phyloP scores from a whole-genome alignment of 2,888 invertebrate genomes.

The Drosophila nr. perissopoda region DNA sequence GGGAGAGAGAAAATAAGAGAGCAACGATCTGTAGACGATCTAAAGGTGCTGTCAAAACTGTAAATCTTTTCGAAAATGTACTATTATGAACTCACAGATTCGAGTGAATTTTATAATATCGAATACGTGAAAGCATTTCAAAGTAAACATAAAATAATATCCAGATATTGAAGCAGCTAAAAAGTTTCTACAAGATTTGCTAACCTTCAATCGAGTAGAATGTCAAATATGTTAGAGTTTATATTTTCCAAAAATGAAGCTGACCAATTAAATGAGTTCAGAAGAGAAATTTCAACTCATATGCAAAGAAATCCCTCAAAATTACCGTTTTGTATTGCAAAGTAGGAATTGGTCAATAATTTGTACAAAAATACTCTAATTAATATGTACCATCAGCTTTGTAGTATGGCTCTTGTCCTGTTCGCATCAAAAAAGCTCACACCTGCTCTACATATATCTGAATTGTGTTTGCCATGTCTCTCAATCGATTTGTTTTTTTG shows the following conservation, averaged over 20 bases:
- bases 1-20: slow-evolving; percentile 15
- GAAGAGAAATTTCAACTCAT: not conserved
- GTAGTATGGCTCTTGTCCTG: not conserved
- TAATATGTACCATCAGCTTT: too few relatives aligned
- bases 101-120: slow-evolving; percentile 12
- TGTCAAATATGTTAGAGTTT: not conserved
- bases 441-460: slow-evolving; percentile 22
- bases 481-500: slow-evolving; percentile 3
- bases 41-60: slow-evolving; percentile 34
- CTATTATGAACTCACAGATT: slow-evolving; percentile 16
- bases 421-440: slow-evolving; percentile 7
- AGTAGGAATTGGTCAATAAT: not conserved
- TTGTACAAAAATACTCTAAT: not conserved
- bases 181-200: not conserved
- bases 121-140: not conserved
- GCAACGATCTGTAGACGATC: slow-evolving; percentile 32
- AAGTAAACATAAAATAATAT: slow-evolving; percentile 4
- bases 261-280: not conserved
- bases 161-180: not conserved
- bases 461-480: not conserved
- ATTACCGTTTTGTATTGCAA: not conserved
- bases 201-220: not conserved
- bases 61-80: slow-evolving; percentile 17
- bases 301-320: not conserved
- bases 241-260: not conserved